These are phyloP conservation scores for Anhinga anhinga DNA, from an alignment of 2,113 vertebrate genomes.

Conservation along the genomic window DNA sequence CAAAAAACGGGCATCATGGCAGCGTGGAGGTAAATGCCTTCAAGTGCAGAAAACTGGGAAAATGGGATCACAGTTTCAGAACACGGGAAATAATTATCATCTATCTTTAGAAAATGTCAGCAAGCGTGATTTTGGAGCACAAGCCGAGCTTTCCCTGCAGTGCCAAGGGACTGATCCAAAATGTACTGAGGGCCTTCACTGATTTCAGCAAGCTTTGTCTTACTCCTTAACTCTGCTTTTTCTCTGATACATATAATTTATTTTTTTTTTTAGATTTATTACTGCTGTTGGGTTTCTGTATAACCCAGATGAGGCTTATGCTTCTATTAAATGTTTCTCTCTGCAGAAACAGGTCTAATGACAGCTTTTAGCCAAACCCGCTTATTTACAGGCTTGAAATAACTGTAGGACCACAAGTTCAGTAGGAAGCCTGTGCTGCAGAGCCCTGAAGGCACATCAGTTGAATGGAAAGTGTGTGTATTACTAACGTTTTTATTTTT, in stretches of 20 bases:
- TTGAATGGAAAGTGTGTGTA: not conserved
- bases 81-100: not conserved
- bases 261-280: not conserved
- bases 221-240: not conserved
- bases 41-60: not conserved
- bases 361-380: not conserved
- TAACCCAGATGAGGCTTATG: not conserved
- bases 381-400: not conserved
- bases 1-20: not conserved
- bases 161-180: not conserved
- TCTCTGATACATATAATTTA: not conserved
- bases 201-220: accelerated
- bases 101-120: not conserved
- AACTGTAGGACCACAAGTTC: not conserved
- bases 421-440: not conserved
- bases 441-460: not conserved
- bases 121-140: not conserved
- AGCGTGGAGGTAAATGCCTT: not conserved
- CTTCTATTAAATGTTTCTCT: not conserved
- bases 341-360: not conserved
- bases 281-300: not conserved
- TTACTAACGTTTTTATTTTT: not conserved
- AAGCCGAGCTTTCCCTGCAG: not conserved
- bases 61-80: not conserved
- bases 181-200: not conserved